phyloP scores from a whole-genome alignment of 2,113 vertebrate species.

The Actinemys pallida region DNA sequence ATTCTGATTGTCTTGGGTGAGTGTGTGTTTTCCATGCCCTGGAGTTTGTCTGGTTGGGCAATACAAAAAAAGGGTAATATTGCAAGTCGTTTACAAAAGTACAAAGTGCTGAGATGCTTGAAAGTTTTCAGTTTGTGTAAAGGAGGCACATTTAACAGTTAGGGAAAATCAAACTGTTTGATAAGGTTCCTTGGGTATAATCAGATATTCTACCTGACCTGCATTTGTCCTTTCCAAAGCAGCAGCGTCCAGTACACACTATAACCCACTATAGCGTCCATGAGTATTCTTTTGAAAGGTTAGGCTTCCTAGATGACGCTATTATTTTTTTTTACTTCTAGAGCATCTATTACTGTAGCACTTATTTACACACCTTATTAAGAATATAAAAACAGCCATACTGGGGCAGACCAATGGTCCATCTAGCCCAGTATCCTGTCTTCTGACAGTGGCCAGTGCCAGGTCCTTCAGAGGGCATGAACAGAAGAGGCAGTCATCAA shows the following conservation, averaged over 20 bases:
- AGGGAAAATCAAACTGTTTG: not conserved
- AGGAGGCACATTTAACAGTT: not conserved
- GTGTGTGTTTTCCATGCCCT: slow-evolving; percentile 18
- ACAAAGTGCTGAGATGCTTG: not conserved
- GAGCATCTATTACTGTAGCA: not conserved
- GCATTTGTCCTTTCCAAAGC: not conserved
- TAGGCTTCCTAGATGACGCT: not conserved
- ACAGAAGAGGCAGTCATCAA: not conserved
- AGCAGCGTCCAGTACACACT: not conserved
- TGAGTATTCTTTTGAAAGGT: not conserved
- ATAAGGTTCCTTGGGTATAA: not conserved
- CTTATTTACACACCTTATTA: not conserved
- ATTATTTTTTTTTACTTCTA: not conserved
- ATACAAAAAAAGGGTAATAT: not conserved
- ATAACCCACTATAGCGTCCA: not conserved
- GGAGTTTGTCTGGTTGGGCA: not conserved
- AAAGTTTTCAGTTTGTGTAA: not conserved
- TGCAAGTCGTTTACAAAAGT: not conserved
- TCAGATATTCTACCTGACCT: not conserved
- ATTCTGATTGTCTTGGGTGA: not conserved
- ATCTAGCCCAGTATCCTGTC: not conserved
- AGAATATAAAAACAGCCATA: not conserved
- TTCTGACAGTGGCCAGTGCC: not conserved
- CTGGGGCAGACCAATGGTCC: too few species aligned
- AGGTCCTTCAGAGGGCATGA: not conserved